Evolutionary conservation across 2,888 invertebrate genomes (phyloP), one percentile per base, ranked within the genome.

Genomic region (Drosophila mulleri): DNA sequence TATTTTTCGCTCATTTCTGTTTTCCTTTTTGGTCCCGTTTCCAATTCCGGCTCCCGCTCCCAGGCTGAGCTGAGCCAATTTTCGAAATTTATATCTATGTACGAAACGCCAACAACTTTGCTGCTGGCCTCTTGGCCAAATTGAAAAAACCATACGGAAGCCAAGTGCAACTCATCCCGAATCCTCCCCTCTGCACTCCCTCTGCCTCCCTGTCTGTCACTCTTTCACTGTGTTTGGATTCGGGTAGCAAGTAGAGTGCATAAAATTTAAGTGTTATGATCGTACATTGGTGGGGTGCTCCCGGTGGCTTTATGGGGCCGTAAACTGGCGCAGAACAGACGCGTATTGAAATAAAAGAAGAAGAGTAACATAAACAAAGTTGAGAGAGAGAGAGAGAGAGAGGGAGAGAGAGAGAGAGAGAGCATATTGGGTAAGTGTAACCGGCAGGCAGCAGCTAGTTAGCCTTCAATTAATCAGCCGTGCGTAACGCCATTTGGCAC

Each of bases 251-350:
- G 41, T 73, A 67, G 64, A 85, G 72, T 87, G 76, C 82, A 84
- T 84, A 84, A 89, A 84, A 89, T 79, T 87, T 89, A 73, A 84
- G 87, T 84, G 81, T 89, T 89, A 89, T 84, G 84, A 82, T 60
- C 72, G 65, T 82, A 71, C 66, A 67, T 70, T 64, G 77, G 60
- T 47, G 80, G 67, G 58, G 60, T 61, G 70, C 76, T 70, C 53
- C 76, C 67, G 59, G 35, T 41, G 66, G 66, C 72, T 87, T 88
- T 84, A 84, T 50, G 89, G 70, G 74, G 87, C 63, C 72, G 87
- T 84, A 83, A 86, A 84, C 75, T 78, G 80, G 26, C 72, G 48
- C 58, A 74, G 63, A 75, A 78, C 61, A 73, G 73, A 79, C 64
- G 67, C 68, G 57, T 62, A 64, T 67, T 57, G 54, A 62, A 69